Percentiles rank a stretch among this genome's conserved stretches.
Evolutionary conservation across 2,113 vertebrate genomes (phyloP).

Genomic region (Dinomys branickii): DNA sequence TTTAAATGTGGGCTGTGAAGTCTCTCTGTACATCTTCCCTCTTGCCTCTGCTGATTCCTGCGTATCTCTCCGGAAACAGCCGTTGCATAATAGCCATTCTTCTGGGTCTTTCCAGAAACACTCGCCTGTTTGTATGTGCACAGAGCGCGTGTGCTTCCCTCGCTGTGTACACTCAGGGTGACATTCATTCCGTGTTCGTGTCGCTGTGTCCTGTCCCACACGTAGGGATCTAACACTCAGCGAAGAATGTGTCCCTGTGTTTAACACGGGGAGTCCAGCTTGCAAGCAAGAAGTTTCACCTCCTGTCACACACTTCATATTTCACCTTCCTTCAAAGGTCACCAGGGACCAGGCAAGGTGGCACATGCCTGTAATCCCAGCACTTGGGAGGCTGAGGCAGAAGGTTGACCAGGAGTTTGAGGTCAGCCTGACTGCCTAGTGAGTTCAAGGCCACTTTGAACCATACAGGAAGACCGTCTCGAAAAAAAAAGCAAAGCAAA

Average conservation of each 20-base stretch:
- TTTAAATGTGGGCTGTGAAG: too few relatives aligned
- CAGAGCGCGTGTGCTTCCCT: background rate
- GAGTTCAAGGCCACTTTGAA: background rate
- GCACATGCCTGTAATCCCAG: background rate
- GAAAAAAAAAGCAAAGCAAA: background rate
- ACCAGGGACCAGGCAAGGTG: background rate
- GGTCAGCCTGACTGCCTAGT: background rate
- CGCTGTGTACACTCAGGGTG: background rate
- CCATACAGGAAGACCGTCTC: background rate
- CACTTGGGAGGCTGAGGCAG: background rate
- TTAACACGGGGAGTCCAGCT: too few relatives aligned
- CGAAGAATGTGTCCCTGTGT: too few relatives aligned
- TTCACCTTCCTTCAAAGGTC: background rate
- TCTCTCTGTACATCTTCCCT: background rate
- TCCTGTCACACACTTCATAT: too few relatives aligned
- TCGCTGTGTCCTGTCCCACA: background rate
- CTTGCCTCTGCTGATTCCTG: slow-evolving; percentile 12
- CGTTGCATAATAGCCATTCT: background rate
- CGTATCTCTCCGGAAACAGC: slow-evolving; percentile 25
- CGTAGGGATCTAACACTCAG: background rate
- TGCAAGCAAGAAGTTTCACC: background rate
- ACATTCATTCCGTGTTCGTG: background rate
- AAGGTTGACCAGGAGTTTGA: background rate
- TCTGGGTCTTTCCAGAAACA: slow-evolving; percentile 6
- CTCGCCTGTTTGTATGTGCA: background rate